Evolutionary conservation across 2,888 invertebrate species (phyloP), one percentile per base, ranked within the genome.

Genomic region (Pecten maximus): DNA sequence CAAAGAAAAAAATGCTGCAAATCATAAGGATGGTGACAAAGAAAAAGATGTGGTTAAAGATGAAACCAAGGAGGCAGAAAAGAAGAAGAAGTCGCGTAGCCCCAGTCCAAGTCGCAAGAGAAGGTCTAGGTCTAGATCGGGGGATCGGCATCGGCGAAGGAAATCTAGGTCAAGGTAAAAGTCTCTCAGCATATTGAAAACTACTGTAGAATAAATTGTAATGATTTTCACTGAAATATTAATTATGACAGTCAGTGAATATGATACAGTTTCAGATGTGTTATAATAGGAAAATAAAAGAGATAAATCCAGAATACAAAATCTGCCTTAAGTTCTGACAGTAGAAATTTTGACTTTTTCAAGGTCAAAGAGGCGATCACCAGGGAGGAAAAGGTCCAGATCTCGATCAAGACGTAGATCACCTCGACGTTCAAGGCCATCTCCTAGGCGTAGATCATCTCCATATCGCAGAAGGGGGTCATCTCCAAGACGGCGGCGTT

Each of bases 371-470:
- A 93, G 94, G 44, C 89, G 90, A 28, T 94, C 94, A 8, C 94
- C 94, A 0, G 90, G 91, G 12, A 93, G 94, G 74, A 92, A 92
- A 39, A 88, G 89, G 39, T 90, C 89, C 40, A 50, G 60, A 40
- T 88, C 90, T 86, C 74, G 91, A 54, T 91, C 91, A 16, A 89
- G 91, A 39, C 89, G 90, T 35, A 74, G 74, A 74, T 74, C 74
- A 74, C 74, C 74, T 16, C 92, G 94, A 40, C 93, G 93, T 74
- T 92, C 93, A 0, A 91, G 92, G n/a, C 92, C 93, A 87, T 94
- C 94, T 40, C 94, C 93, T 16, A 93, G 94, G 48, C 92, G 94
- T 0, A 91, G 94, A 40, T 92, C 91, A 48, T 94, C 95, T 40
- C 91, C 94, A 28, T 90, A 91, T 35, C 91, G 93, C 88, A 91